phyloP scores from a whole-genome alignment of 2,797 vertebrate genomes.

The Enteromius thamalakanensis region DNA sequence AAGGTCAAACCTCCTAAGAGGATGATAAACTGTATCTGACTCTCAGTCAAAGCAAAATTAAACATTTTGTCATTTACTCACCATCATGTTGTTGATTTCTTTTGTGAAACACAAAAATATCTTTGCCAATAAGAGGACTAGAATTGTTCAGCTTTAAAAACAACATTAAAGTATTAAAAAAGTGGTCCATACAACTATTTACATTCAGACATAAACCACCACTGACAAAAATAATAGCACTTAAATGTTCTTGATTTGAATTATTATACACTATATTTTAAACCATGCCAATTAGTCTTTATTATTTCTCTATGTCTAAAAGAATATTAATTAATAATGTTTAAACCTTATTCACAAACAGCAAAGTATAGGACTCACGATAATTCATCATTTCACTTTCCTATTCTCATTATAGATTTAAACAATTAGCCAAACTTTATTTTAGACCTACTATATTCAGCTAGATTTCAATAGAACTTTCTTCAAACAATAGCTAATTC shows the following conservation, averaged over 20 bases:
- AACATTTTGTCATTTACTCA: background rate
- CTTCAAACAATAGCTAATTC: conserved; percentile 23
- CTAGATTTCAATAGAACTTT: conserved; percentile 18
- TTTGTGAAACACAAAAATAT: background rate
- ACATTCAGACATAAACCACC: background rate
- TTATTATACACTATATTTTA: conserved; percentile 8
- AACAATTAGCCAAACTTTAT: conserved; percentile 31
- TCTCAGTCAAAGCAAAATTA: background rate
- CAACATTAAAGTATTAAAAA: background rate
- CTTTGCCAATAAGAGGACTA: background rate
- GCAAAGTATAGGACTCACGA: conserved; percentile 21
- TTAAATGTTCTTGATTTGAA: background rate
- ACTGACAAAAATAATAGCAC: background rate
- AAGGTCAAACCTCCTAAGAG: conserved; percentile 1
- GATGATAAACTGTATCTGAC: conserved; percentile 31
- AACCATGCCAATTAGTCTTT: conserved; percentile 21
- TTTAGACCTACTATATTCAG: conserved; percentile 18
- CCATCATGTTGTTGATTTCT: background rate
- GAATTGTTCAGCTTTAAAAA: background rate
- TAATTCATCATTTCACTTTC: conserved; percentile 39
- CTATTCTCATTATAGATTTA: background rate
- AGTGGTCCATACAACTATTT: background rate
- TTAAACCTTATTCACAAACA: conserved; percentile 18
- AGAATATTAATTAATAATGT: conserved; percentile 37
- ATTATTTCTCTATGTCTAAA: conserved; percentile 49